These are phyloP conservation scores for Paramuricea clavata DNA, from an alignment of 92 coral and sea anemone species.

Conservation along the genomic window DNA sequence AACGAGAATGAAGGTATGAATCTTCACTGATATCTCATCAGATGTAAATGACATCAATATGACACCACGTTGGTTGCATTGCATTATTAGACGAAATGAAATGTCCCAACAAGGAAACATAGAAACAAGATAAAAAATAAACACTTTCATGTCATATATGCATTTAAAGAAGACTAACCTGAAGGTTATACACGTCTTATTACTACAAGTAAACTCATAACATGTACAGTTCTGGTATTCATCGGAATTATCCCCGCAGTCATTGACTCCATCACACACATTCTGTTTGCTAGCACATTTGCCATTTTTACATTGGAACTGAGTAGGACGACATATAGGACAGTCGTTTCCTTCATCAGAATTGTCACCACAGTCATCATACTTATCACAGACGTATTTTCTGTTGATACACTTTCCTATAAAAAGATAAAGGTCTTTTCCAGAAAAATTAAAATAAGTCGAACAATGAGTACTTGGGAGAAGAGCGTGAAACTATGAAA, in stretches of 20 bases:
- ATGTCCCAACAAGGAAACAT: no score
- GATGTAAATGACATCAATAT: no score
- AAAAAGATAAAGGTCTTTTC: background rate
- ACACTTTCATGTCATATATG: background rate
- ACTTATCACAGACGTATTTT: constrained; percentile 64
- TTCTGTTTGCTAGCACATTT: constrained; percentile 70
- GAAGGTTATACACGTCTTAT: constrained; percentile 74
- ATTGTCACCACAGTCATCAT: constrained; percentile 69
- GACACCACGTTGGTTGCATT: no score
- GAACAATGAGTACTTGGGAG: background rate
- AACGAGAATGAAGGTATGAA: no score
- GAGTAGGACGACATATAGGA: constrained; percentile 69
- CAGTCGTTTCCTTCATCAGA: constrained; percentile 73
- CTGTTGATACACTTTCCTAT: constrained; percentile 67
- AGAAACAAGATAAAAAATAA: no score
- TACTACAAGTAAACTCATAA: constrained; percentile 72
- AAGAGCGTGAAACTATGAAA: background rate
- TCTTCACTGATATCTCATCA: no score
- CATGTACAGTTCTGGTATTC: constrained; percentile 66
- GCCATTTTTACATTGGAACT: constrained; percentile 82
- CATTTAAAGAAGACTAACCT: constrained; percentile 53
- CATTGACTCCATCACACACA: constrained; percentile 88
- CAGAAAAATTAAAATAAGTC: no score
- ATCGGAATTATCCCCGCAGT: constrained; percentile 90
- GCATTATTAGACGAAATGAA: no score